Evolutionary conservation across 1,140 invertebrate genomes (phyloP), one percentile per base, ranked within the genome.

Genomic region (Cepaea nemoralis): DNA sequence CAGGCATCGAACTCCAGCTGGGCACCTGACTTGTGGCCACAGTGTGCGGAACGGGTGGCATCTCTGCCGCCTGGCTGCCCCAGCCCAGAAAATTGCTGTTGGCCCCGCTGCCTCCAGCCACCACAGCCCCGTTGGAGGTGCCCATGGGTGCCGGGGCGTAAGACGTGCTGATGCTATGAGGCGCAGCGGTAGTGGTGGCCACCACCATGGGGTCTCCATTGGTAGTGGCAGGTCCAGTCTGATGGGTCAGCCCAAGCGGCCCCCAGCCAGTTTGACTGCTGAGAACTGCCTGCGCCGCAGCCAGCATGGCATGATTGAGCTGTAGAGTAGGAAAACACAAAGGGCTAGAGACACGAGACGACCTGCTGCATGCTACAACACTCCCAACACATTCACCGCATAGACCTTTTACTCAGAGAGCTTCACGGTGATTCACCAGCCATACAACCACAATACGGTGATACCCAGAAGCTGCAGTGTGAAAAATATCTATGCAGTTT

Each of bases 281-380:
- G 33, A 90, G 76, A 66, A 89, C 87, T 55, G 89, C 89, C 80
- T 89, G 89, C 45, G 89, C 89, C 42, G 89, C 89, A 50, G 89
- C 89, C 69, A 90, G 80, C 86, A 90, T 88, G 35, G 89, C 89
- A 55, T 88, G 87, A 67, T 89, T 89, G 19, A 89, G 70, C 81
- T 84, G 78, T 33, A 55, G 59, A 48, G 16, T 48, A 45, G 33
- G 42, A 27, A 75, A 75, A 48, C 50, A 48, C 73, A 75, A 45
- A 48, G 19, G 73, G 40, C 16, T 16, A 37, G 24, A 75, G n/a
- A 75, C 40, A 22, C 50, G n/a, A 55, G 50, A 55, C 19, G n/a
- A 55, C 3, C 22, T 55, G 50, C 19, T 14, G 22, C 22, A 22
- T n/a, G n/a, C n/a, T n/a, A n/a, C n/a, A n/a, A n/a, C 22, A 55